These are phyloP conservation scores for Eulemur rufifrons DNA, from an alignment of 2,113 vertebrate species.

Conservation along the genomic window DNA sequence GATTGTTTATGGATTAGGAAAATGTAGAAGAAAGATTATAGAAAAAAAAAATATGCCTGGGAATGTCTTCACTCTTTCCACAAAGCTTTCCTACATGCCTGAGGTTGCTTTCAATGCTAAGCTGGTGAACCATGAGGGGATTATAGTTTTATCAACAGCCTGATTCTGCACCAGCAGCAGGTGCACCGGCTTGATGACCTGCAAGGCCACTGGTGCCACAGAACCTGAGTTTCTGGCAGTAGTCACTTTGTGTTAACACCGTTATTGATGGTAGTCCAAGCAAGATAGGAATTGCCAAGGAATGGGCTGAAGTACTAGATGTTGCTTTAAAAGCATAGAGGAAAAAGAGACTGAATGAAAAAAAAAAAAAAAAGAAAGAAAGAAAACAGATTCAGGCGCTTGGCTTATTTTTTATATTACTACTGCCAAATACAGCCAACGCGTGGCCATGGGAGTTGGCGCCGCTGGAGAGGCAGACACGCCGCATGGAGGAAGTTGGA, in stretches of 20 bases:
- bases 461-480: neutral
- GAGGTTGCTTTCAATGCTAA: neutral
- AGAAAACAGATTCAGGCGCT: neutral
- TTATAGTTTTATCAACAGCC: constrained; percentile 41
- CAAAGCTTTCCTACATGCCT: neutral
- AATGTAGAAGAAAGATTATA: neutral
- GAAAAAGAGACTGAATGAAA: constrained; percentile 26
- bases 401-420: constrained; percentile 6
- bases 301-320: constrained; percentile 29
- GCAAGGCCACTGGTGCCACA: accelerated
- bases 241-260: constrained; percentile 55
- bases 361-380: neutral
- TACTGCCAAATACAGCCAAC: constrained; percentile 33
- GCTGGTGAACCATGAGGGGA: constrained; percentile 1
- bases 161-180: neutral
- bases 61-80: neutral
- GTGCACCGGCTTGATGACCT: constrained; percentile 36
- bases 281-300: constrained; percentile 5
- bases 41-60: neutral
- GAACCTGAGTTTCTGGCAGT: constrained; percentile 12
- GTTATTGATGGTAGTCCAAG: constrained; percentile 45
- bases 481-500: neutral
- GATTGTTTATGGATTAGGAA: neutral
- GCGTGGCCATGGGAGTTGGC: neutral
- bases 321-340: constrained; percentile 53